Conservation (phyloP, 2,797 vertebrate genomes). For the Eremophila alpestris region DNA sequence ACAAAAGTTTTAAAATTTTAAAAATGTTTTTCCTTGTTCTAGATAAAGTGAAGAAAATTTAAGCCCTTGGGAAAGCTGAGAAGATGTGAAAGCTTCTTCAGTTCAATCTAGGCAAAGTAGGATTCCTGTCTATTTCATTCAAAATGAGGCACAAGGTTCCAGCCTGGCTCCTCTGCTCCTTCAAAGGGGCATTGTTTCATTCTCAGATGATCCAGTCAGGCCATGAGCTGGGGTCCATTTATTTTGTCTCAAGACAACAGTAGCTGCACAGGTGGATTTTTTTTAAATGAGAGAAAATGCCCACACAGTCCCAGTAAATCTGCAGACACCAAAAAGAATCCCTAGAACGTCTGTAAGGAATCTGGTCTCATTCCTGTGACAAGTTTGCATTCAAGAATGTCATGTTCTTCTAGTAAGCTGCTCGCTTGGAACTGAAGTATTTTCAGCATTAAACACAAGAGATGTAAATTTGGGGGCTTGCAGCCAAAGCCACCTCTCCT, state of each 20-base stretch:
- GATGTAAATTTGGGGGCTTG: neutral
- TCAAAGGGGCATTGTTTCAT: neutral
- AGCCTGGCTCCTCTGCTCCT: neutral
- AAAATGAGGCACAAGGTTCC: neutral
- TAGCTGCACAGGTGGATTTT: neutral
- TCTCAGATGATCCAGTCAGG: neutral
- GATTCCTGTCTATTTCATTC: neutral
- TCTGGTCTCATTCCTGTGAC: neutral
- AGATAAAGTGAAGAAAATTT: neutral
- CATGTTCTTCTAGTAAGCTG: neutral
- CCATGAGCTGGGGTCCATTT: neutral
- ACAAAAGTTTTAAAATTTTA: neutral
- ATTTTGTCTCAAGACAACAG: neutral
- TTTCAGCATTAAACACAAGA: neutral
- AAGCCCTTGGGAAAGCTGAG: neutral
- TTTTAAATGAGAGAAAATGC: neutral
- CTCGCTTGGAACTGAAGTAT: neutral
- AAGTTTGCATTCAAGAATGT: neutral
- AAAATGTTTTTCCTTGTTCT: neutral
- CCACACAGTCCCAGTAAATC: neutral
- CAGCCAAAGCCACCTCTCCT: conserved; percentile 9
- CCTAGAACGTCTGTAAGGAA: neutral
- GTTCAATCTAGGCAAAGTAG: rapidly evolving
- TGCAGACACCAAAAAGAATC: neutral
- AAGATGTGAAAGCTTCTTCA: neutral